phyloP scores from a whole-genome alignment of 2,888 invertebrate genomes.

The Drosophila borealis region DNA sequence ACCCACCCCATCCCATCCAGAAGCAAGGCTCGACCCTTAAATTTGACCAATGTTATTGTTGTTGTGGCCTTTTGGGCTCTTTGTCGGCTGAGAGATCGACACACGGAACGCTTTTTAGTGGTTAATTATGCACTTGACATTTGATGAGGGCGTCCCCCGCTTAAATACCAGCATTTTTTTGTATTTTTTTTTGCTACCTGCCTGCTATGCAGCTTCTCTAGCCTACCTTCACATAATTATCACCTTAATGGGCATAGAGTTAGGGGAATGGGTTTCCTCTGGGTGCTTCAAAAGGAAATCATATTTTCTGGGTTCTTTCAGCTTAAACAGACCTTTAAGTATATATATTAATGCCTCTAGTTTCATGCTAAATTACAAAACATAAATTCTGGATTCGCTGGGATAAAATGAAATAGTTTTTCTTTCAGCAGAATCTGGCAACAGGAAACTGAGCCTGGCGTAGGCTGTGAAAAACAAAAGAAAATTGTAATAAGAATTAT shows the following conservation, averaged over 20 bases:
- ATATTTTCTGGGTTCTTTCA: conserved; percentile 6
- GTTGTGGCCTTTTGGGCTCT: conserved; percentile 30
- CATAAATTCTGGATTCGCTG: too few species aligned
- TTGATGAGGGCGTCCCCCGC: conserved; percentile 62
- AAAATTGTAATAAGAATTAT: too few species aligned
- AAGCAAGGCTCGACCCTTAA: conserved; percentile 38
- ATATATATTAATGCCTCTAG: too few species aligned
- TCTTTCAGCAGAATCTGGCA: too few species aligned
- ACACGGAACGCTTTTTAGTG: conserved; percentile 50
- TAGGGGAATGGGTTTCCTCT: conserved; percentile 1
- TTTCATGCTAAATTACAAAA: too few species aligned
- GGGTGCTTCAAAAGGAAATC: neutral
- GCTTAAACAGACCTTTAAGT: too few species aligned
- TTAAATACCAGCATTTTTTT: conserved; percentile 1
- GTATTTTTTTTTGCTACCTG: conserved; percentile 31
- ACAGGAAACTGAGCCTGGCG: too few species aligned
- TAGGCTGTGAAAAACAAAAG: too few species aligned
- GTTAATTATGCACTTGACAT: conserved; percentile 79
- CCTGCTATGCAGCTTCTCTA: conserved; percentile 39
- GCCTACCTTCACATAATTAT: conserved; percentile 48
- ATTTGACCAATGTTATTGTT: conserved; percentile 35
- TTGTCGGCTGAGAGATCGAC: conserved; percentile 41
- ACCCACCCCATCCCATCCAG: conserved; percentile 4
- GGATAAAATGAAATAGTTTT: too few species aligned
- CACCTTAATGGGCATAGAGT: conserved; percentile 1